A percentile compares a stretch with the other conserved stretches of the same genome.
These are phyloP conservation scores for Drosophila funebris DNA, from an alignment of 1,140 invertebrate genomes.

Conservation along the genomic window DNA sequence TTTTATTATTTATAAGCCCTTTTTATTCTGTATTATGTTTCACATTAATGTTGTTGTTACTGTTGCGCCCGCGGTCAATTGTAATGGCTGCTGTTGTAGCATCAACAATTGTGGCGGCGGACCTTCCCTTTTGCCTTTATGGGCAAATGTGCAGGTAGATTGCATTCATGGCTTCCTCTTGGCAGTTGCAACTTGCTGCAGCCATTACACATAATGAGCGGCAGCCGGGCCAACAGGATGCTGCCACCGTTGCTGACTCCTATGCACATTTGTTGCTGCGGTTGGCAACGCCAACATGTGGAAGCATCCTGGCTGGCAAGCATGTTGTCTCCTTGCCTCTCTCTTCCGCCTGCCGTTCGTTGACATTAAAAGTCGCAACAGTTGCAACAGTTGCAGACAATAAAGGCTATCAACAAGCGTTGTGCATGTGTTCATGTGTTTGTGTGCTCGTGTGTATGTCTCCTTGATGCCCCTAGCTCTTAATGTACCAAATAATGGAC, in stretches of 20 bases:
- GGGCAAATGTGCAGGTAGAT: slow-evolving; percentile 68
- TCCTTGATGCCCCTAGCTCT: slow-evolving; percentile 10
- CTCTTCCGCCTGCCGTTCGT: slow-evolving; percentile 23
- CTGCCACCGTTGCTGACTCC: slow-evolving; percentile 41
- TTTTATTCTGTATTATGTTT: slow-evolving; percentile 15
- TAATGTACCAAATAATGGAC: slow-evolving; percentile 51
- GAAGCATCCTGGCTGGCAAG: background rate
- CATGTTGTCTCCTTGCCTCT: background rate
- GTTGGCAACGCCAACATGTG: slow-evolving; percentile 64
- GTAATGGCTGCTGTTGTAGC: slow-evolving; percentile 10
- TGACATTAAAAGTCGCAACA: slow-evolving; percentile 75
- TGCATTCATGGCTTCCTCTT: slow-evolving; percentile 74
- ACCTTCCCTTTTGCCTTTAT: slow-evolving; percentile 42
- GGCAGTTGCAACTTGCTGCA: slow-evolving; percentile 51
- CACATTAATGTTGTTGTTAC: slow-evolving; percentile 27
- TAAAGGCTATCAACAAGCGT: slow-evolving; percentile 67
- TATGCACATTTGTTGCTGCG: slow-evolving; percentile 75
- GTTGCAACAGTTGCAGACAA: slow-evolving; percentile 56
- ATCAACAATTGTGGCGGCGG: slow-evolving; percentile 38
- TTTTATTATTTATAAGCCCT: background rate
- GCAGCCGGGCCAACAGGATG: slow-evolving; percentile 44
- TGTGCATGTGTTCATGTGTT: slow-evolving; percentile 34
- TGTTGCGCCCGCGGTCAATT: slow-evolving; percentile 39
- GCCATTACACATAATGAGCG: slow-evolving; percentile 79
- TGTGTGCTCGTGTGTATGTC: background rate